A percentile compares a stretch with the other conserved stretches of the same genome.
Conservation (phyloP, 92 coral and sea anemone species). For the Paramuricea clavata region DNA sequence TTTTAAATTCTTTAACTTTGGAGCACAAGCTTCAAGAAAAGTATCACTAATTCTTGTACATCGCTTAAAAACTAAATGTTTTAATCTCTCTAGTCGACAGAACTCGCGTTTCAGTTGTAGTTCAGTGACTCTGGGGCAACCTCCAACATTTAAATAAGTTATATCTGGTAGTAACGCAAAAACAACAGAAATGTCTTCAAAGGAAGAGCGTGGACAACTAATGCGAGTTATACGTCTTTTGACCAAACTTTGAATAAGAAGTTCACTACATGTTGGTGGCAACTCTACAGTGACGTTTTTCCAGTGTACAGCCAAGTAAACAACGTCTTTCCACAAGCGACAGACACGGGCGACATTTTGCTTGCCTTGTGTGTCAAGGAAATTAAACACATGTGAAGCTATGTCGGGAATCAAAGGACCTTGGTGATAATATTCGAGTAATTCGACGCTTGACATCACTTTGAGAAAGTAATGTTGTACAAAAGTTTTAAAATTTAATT, state of each 20-base stretch:
- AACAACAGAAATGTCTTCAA: constrained; percentile 73
- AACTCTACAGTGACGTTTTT: constrained; percentile 73
- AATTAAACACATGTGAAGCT: constrained; percentile 85
- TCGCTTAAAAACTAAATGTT: constrained; percentile 82
- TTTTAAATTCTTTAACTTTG: constrained; percentile 72
- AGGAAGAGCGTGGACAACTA: constrained; percentile 79
- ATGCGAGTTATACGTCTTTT: constrained; percentile 79
- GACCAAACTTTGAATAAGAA: constrained; percentile 73
- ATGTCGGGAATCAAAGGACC: constrained; percentile 94
- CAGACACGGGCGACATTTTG: constrained; percentile 87
- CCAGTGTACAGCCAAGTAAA: constrained; percentile 86
- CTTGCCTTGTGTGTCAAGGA: constrained; percentile 74
- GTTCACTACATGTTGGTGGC: constrained; percentile 75
- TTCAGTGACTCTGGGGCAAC: constrained; percentile 87
- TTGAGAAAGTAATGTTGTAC: not conserved
- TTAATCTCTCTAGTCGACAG: constrained; percentile 66
- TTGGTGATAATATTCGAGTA: constrained; percentile 74
- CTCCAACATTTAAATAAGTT: constrained; percentile 82
- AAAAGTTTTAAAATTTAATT: not conserved
- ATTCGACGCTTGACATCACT: constrained; percentile 1
- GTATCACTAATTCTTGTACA: constrained; percentile 81
- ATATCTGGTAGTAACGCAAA: constrained; percentile 76
- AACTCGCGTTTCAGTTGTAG: constrained; percentile 73
- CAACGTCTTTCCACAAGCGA: constrained; percentile 79
- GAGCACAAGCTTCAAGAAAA: constrained; percentile 82